A percentile compares a stretch with the other conserved stretches of the same genome.
Evolutionary conservation across 2,113 vertebrate species (phyloP).

Genomic region (Pleuronectes platessa): DNA sequence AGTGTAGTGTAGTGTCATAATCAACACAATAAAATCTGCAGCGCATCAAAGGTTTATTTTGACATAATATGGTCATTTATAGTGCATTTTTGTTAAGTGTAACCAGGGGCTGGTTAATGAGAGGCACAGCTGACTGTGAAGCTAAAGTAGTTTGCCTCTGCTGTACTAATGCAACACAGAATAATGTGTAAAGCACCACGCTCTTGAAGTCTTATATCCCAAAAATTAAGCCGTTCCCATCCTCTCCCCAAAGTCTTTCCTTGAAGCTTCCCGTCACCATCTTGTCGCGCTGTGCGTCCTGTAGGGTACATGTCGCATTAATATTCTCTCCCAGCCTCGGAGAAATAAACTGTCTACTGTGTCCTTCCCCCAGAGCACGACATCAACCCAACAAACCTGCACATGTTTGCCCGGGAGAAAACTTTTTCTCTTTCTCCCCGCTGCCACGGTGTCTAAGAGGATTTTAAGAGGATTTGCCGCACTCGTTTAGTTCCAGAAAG

Average conservation of each 20-base stretch:
- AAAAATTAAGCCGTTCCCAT: conserved; percentile 35
- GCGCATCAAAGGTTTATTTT: no score
- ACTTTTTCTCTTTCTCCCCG: conserved; percentile 69
- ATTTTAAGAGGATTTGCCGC: conserved; percentile 86
- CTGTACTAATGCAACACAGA: conserved; percentile 10
- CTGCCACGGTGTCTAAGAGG: conserved; percentile 81
- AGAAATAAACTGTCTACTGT: conserved; percentile 65
- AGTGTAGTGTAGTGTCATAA: no score
- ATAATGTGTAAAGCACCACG: conserved; percentile 4
- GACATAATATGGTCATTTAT: no score
- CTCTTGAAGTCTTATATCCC: conserved; percentile 6
- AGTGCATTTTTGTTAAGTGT: no score
- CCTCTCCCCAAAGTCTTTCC: conserved; percentile 34
- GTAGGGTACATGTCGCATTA: conserved; percentile 60
- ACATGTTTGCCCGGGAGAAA: conserved; percentile 81
- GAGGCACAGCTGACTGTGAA: background rate
- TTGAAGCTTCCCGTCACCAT: conserved; percentile 34
- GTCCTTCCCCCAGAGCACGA: conserved; percentile 77
- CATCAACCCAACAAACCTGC: conserved; percentile 80
- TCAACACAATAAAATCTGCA: no score
- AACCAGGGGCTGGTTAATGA: background rate
- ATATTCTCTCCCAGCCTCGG: conserved; percentile 67
- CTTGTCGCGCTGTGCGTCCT: conserved; percentile 8
- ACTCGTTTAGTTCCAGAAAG: conserved; percentile 84
- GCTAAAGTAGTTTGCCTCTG: background rate